Evolutionary conservation across 2,888 invertebrate species (phyloP).

Genomic region (Platycheirus albimanus): DNA sequence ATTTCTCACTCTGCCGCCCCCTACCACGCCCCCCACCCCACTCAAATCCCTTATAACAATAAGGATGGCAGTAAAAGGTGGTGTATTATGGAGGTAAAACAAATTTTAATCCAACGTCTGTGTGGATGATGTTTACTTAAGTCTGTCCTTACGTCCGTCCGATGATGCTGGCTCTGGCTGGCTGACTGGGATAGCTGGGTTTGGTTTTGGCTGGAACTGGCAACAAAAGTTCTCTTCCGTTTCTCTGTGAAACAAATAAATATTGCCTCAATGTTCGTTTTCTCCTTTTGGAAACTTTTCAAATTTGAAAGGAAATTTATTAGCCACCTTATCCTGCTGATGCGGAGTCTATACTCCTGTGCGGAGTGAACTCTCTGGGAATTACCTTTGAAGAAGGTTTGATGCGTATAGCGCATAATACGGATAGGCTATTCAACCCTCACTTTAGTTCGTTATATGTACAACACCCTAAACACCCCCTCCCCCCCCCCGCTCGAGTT

Average conservation of each 20-base stretch:
- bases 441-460: not conserved
- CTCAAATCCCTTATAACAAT: not conserved
- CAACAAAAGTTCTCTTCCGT: conserved; percentile 21
- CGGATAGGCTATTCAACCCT: not conserved
- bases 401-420: too few relatives aligned
- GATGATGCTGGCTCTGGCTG: conserved; percentile 21
- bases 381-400: not conserved
- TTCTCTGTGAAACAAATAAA: conserved; percentile 20
- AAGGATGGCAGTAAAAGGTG: not conserved
- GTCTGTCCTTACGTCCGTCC: conserved; percentile 43
- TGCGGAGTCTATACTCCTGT: too few relatives aligned
- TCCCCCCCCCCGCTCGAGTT: conserved; percentile 7
- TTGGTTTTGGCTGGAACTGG: not conserved
- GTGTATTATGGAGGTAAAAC: conserved; percentile 31
- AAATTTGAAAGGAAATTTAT: conserved; percentile 70
- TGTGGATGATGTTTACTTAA: conserved; percentile 69
- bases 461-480: not conserved
- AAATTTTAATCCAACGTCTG: conserved; percentile 69
- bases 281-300: conserved; percentile 56
- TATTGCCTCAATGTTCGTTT: conserved; percentile 22
- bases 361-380: not conserved
- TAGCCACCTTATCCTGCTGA: conserved; percentile 40
- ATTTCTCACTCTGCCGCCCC: not conserved
- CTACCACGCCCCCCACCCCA: not conserved
- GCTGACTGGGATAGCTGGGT: too few relatives aligned